Percentiles rank a stretch among this genome's conserved stretches.
These are phyloP conservation scores for Turdus rufiventris DNA, from an alignment of 2,113 vertebrate genomes.

Conservation along the genomic window DNA sequence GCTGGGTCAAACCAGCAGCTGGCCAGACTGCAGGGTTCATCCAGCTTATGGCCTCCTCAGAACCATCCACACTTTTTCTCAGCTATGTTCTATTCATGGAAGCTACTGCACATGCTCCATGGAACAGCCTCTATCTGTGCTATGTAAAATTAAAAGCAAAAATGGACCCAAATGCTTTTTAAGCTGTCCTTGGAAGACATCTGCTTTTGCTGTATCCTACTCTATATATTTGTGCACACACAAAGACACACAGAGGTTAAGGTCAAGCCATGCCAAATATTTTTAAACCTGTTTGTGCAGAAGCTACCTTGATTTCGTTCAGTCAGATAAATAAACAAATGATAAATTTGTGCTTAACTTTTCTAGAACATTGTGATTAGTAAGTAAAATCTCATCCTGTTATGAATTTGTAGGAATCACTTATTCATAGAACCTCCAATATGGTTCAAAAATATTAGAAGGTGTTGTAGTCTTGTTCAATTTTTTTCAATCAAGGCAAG, in stretches of 20 bases:
- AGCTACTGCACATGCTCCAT: background rate
- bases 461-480: background rate
- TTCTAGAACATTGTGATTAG: background rate
- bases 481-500: conserved; percentile 38
- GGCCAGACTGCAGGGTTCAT: background rate
- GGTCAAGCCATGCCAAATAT: conserved; percentile 67
- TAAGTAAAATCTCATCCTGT: background rate
- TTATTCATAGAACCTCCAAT: conserved; percentile 9
- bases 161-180: background rate
- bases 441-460: conserved; percentile 10
- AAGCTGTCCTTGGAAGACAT: background rate
- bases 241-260: conserved; percentile 30
- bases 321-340: conserved; percentile 11
- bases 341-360: background rate
- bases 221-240: background rate
- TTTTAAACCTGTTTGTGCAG: conserved; percentile 25
- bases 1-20: background rate
- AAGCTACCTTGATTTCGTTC: conserved; percentile 47
- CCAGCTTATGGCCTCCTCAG: background rate
- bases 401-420: background rate
- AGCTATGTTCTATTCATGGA: background rate
- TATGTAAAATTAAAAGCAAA: background rate
- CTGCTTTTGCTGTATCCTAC: background rate
- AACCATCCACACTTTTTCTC: background rate
- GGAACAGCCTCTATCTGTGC: background rate